Evolutionary conservation across 2,113 vertebrate species (phyloP), one percentile per base, ranked within the genome.

Genomic region (Trinectes maculatus): DNA sequence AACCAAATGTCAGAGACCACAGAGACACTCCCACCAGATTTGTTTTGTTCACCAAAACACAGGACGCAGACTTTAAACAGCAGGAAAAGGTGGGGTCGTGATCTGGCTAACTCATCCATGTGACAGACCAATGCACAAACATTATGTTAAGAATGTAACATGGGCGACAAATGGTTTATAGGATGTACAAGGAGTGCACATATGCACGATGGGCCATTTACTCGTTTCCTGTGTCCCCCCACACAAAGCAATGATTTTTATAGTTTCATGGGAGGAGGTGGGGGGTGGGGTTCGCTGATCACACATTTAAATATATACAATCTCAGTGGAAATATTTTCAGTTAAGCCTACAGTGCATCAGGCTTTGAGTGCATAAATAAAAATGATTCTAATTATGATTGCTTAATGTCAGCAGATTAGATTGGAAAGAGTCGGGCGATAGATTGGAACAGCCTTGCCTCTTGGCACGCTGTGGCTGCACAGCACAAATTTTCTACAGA

Each of bases 1-100:
- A 65, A 39, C 24, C 39, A 24, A 24, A 25, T 16, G 31, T 43
- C 36, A 61, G 48, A 48, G 54, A 44, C 26, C 21, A 19, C 16
- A 49, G 28, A 46, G 69, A 66, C 51, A 60, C 58, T 12, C 37
- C 54, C 13, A 60, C 52, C 33, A 25, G 40, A 25, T 24, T 7
- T 31, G 29, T 77, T 53, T 59, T 71, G 49, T 44, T 61, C 24
- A 51, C 28, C 49, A 52, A 31, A 49, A 67, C 55, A 28, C 76
- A 58, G 56, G 72, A 83, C 62, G 58, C 44, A 44, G 60, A 66
- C 48, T 29, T 31, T 18, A 33, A 64, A 60, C 58, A 16, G 55
- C 59, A 84, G 77, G 64, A 83, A 87, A 81, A 64, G 84, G 70
- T 72, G 61, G 67, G 69, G 71, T 66, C 51, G 64, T 3, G 3